Percentiles rank a stretch among this genome's conserved stretches.
Evolutionary conservation across 2,888 invertebrate species (phyloP).

Genomic region (Cosmia trapezina): DNA sequence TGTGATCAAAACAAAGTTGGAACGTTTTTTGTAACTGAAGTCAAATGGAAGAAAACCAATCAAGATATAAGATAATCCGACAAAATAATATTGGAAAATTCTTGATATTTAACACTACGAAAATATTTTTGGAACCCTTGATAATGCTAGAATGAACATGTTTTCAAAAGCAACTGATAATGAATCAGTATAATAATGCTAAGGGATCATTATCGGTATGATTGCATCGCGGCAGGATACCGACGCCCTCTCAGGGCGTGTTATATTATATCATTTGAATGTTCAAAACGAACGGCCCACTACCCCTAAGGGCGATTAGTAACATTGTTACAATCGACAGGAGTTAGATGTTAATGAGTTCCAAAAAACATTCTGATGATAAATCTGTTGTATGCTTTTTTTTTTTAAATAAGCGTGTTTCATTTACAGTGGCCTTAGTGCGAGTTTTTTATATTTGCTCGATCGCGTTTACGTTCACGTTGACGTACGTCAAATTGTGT

Average conservation of each 20-base stretch:
- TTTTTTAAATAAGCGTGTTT: neutral
- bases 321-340: slow-evolving; percentile 15
- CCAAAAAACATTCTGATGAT: neutral
- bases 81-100: neutral
- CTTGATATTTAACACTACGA: neutral
- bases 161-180: slow-evolving; percentile 22
- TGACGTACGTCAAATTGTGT: too few relatives aligned
- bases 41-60: neutral
- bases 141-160: neutral
- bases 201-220: slow-evolving; percentile 60
- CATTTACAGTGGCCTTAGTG: too few relatives aligned
- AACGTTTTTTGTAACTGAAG: too few relatives aligned
- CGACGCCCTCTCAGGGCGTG: slow-evolving; percentile 68
- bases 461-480: too few relatives aligned
- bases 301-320: slow-evolving; percentile 58
- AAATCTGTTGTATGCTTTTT: neutral
- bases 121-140: neutral
- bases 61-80: too few relatives aligned
- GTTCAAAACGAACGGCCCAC: slow-evolving; percentile 77
- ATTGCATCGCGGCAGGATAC: slow-evolving; percentile 70
- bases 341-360: slow-evolving; percentile 9
- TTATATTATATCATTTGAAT: slow-evolving; percentile 72
- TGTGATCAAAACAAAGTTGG: neutral
- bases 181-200: slow-evolving; percentile 23
- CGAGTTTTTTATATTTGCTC: too few relatives aligned